phyloP scores from a whole-genome alignment of 2,797 vertebrate genomes.

The Hemibagrus guttatus region DNA sequence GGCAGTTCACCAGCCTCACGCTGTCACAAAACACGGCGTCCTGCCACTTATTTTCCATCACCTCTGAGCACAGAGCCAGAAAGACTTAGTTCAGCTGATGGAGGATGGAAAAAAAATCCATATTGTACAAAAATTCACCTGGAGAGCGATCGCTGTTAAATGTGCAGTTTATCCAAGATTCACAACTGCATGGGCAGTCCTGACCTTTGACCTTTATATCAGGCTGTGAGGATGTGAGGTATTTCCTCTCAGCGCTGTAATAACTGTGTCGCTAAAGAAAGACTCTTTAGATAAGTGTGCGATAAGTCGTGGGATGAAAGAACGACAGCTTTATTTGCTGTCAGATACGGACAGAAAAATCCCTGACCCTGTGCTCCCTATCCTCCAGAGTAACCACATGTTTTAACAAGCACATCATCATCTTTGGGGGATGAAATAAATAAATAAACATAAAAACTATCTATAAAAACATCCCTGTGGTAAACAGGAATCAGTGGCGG shows the following conservation, averaged over 20 bases:
- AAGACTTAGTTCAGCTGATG: neutral
- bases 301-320: neutral
- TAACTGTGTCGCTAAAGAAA: slow-evolving; percentile 12
- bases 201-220: neutral
- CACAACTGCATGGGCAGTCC: neutral
- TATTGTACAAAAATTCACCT: neutral
- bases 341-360: slow-evolving; percentile 9
- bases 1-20: slow-evolving; percentile 46
- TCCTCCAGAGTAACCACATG: neutral
- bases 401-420: neutral
- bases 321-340: slow-evolving; percentile 29
- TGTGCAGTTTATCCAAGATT: neutral
- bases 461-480: neutral
- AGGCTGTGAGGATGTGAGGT: neutral
- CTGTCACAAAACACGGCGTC: slow-evolving; percentile 41
- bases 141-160: neutral
- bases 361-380: neutral
- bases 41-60: slow-evolving; percentile 30
- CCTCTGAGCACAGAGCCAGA: slow-evolving; percentile 11
- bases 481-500: neutral
- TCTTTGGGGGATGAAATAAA: neutral
- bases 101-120: neutral
- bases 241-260: neutral
- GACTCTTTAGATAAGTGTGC: slow-evolving; percentile 7
- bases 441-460: neutral